Percentiles rank a stretch among this genome's conserved stretches.
Conservation (phyloP, 2,797 vertebrate species). For the Capromys pilorides region DNA sequence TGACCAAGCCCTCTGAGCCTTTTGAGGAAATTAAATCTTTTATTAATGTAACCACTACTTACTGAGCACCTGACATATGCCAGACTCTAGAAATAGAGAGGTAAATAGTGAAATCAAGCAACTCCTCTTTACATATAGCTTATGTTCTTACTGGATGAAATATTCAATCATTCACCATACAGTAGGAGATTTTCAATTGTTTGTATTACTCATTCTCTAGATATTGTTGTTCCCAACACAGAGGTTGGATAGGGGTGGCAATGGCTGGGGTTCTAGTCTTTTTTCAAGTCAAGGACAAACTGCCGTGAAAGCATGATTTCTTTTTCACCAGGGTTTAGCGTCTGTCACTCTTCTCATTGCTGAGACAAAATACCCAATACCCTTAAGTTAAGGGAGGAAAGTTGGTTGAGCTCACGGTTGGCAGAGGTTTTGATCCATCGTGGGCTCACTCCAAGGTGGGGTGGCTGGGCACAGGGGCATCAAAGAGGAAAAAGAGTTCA, state of each 20-base stretch:
- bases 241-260: background rate
- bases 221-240: background rate
- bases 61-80: background rate
- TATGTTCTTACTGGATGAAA: background rate
- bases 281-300: background rate
- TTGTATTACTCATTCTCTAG: background rate
- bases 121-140: background rate
- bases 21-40: background rate
- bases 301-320: background rate
- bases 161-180: fast-evolving
- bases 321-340: background rate
- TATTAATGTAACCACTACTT: background rate
- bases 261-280: background rate
- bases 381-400: background rate
- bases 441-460: background rate
- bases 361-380: background rate
- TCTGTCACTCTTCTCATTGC: background rate
- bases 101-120: background rate
- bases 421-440: background rate
- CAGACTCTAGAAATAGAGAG: background rate
- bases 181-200: background rate
- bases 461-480: background rate
- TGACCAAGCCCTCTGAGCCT: background rate
- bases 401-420: background rate
- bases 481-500: background rate